phyloP scores from a whole-genome alignment of 2,797 vertebrate genomes.

The Potorous gilbertii region DNA sequence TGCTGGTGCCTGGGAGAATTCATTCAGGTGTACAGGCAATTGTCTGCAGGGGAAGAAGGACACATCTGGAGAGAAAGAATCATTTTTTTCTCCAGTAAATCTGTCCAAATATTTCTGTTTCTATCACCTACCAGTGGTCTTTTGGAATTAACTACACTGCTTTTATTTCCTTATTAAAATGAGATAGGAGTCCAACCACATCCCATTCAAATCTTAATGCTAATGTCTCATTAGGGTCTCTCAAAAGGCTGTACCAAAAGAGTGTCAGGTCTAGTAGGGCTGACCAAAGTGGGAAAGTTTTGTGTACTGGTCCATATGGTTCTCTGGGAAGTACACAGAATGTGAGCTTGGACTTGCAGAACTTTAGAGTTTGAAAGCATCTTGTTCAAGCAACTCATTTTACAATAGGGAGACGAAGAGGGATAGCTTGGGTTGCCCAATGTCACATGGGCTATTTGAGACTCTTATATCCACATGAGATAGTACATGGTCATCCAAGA shows the following conservation, averaged over 20 bases:
- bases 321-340: not conserved
- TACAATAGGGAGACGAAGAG: not conserved
- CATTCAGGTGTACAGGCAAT: constrained; percentile 2
- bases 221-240: not conserved
- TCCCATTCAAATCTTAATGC: not conserved
- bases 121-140: not conserved
- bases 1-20: not conserved
- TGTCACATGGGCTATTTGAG: too few relatives aligned
- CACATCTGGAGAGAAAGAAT: not conserved
- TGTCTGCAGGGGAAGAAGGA: not conserved
- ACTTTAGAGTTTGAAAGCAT: not conserved
- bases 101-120: constrained; percentile 1
- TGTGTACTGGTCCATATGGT: not conserved
- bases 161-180: not conserved
- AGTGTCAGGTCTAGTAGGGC: not conserved
- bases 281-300: not conserved
- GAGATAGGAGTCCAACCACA: not conserved
- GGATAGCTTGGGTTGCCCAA: not conserved
- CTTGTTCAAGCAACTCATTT: not conserved
- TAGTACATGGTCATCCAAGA: not conserved
- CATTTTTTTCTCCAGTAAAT: not conserved
- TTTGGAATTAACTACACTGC: not conserved
- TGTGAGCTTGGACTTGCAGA: not conserved
- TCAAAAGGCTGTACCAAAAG: not conserved
- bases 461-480: not conserved